Conservation (phyloP, 2,888 invertebrate genomes). For the Bugula neritina region DNA sequence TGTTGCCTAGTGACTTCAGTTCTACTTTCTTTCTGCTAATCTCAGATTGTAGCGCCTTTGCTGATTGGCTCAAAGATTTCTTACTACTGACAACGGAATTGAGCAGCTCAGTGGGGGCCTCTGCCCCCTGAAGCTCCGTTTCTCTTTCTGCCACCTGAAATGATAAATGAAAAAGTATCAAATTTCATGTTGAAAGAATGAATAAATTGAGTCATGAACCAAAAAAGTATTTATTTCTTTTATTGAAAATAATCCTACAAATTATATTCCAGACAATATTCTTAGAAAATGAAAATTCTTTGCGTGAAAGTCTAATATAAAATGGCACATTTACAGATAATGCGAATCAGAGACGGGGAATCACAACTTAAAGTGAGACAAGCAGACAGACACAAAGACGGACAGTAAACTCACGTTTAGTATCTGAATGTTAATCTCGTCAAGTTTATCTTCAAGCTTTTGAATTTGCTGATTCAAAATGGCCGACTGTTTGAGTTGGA, state of each 20-base stretch:
- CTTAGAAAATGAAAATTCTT: no score
- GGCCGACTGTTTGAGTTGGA: slow-evolving; percentile 14
- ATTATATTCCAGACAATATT: no score
- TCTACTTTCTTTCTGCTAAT: background rate
- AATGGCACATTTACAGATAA: no score
- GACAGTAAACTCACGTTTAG: slow-evolving; percentile 34
- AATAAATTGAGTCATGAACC: no score
- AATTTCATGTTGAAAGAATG: no score
- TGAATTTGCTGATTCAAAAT: slow-evolving; percentile 39
- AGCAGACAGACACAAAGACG: no score
- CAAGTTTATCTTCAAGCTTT: slow-evolving; percentile 38
- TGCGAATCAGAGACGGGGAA: no score
- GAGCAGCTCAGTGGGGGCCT: slow-evolving; percentile 35
- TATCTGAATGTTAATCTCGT: slow-evolving; percentile 39
- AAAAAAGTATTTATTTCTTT: no score
- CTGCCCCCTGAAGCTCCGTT: slow-evolving; percentile 37
- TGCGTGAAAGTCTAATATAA: no score
- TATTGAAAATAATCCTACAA: background rate
- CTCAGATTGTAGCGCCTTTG: background rate
- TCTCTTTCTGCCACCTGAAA: slow-evolving; percentile 38
- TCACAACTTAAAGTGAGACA: no score
- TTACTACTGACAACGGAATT: slow-evolving; percentile 26
- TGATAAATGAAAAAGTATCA: background rate
- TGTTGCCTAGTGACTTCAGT: background rate
- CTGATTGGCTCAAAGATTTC: background rate